phyloP scores from a whole-genome alignment of 1,140 invertebrate species.

The Nasonia longicornis region DNA sequence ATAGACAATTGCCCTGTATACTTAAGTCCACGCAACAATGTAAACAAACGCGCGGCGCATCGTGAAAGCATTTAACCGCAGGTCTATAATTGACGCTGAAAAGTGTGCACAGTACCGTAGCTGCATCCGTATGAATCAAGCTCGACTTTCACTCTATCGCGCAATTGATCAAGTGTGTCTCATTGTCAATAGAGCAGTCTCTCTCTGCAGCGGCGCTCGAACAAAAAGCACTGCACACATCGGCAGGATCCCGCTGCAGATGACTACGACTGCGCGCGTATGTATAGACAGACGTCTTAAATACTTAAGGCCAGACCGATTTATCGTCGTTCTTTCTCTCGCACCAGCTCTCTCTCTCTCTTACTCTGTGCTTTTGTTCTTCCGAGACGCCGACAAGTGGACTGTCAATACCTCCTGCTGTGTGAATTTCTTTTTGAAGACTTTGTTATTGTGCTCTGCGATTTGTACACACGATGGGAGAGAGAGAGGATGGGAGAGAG shows the following conservation, averaged over 20 bases:
- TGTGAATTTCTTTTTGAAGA: no score
- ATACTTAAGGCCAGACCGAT: background rate
- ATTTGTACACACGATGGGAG: no score
- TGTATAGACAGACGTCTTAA: background rate
- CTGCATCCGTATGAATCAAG: background rate
- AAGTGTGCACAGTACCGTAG: background rate
- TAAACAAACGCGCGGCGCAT: background rate
- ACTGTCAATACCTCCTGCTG: background rate
- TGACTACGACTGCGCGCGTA: no score
- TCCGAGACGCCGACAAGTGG: background rate
- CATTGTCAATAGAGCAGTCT: background rate
- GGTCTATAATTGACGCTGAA: background rate
- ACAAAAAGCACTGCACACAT: background rate
- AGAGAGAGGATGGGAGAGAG: no score
- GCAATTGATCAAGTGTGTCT: background rate
- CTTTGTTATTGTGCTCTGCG: no score
- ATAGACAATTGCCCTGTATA: background rate
- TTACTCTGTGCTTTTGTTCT: background rate
- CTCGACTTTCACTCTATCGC: background rate
- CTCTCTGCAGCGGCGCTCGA: background rate
- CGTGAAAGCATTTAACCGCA: background rate
- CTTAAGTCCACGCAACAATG: background rate
- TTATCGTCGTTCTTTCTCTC: background rate
- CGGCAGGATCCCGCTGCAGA: background rate
- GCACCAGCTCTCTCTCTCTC: background rate